phyloP scores from a whole-genome alignment of 2,797 vertebrate species.

The Taenioides sp. region DNA sequence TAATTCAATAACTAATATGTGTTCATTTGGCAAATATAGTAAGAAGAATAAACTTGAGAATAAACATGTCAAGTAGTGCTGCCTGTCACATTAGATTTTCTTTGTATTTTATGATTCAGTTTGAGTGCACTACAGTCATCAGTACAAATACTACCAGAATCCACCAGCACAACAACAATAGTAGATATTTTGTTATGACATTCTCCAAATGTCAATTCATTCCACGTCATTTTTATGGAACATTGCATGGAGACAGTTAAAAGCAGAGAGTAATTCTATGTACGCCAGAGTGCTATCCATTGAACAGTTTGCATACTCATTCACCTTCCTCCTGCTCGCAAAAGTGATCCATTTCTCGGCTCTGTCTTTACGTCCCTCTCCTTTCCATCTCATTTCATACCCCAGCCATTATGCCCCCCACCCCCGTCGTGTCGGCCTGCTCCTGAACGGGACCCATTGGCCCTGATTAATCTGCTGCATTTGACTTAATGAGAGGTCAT shows the following conservation, averaged over 20 bases:
- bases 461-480: slow-evolving; percentile 73
- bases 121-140: background rate
- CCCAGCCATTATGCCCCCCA: slow-evolving; percentile 67
- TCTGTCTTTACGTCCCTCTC: slow-evolving; percentile 55
- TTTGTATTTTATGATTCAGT: background rate
- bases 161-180: background rate
- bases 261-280: slow-evolving; percentile 15
- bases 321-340: slow-evolving; percentile 38
- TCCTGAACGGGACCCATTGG: slow-evolving; percentile 69
- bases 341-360: slow-evolving; percentile 64
- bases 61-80: background rate
- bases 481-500: slow-evolving; percentile 79
- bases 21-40: too few relatives aligned
- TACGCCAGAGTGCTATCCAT: slow-evolving; percentile 25
- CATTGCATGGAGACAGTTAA: slow-evolving; percentile 6
- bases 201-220: slow-evolving; percentile 4
- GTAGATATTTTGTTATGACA: slow-evolving; percentile 3
- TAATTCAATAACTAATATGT: background rate
- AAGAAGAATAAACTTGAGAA: too few relatives aligned
- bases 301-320: slow-evolving; percentile 31
- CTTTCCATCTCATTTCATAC: slow-evolving; percentile 72
- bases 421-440: slow-evolving; percentile 55
- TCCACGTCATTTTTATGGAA: slow-evolving; percentile 1
- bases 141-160: background rate
- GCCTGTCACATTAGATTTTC: background rate